A percentile compares a stretch with the other conserved stretches of the same genome.
Conservation (phyloP, 2,888 invertebrate species). For the Corythucha ciliata region DNA sequence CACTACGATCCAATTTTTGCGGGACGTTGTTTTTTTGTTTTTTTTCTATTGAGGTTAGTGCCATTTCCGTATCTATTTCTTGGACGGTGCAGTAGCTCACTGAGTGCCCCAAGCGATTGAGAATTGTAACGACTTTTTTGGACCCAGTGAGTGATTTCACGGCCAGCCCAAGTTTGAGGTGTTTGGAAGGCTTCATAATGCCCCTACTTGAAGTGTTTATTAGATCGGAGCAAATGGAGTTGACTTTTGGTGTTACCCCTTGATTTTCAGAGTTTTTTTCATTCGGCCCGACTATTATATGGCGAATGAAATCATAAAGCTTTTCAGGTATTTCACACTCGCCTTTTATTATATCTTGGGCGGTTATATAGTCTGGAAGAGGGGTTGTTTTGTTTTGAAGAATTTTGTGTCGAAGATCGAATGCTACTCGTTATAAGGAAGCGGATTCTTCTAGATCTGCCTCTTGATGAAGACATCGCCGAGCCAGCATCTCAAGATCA, state of each 20-base stretch:
- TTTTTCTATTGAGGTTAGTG: too few species aligned
- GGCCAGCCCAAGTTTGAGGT: not conserved
- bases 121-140: conserved; percentile 1
- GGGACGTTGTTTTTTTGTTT: too few species aligned
- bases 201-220: not conserved
- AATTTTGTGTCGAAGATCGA: too few species aligned
- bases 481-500: too few species aligned
- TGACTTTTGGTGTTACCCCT: not conserved
- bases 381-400: too few species aligned
- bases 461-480: too few species aligned
- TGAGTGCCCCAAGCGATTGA: not conserved
- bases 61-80: conserved; percentile 9
- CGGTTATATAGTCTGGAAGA: not conserved
- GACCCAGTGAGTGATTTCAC: conserved; percentile 1
- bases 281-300: not conserved
- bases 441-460: too few species aligned
- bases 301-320: not conserved
- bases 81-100: not conserved
- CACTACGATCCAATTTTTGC: too few species aligned
- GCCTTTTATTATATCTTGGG: not conserved
- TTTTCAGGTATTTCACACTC: not conserved
- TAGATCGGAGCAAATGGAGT: conserved; percentile 1
- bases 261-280: not conserved
- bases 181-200: conserved; percentile 4
- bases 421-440: too few species aligned